Conservation (phyloP, 2,888 invertebrate species). For the Aphodius granarius region DNA sequence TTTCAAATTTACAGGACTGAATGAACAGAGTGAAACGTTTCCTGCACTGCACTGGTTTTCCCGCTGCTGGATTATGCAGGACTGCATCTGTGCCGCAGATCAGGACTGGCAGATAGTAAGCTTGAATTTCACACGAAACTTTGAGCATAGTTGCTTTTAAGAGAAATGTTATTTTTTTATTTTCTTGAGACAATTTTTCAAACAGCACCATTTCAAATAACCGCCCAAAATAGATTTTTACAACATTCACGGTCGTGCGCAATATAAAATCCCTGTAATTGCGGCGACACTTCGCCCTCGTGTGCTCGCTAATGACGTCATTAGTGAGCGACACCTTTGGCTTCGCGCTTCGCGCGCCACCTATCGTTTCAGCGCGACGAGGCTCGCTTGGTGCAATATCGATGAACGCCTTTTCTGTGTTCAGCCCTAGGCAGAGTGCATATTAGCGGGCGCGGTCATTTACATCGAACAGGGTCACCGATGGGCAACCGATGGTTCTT, state of each 20-base stretch:
- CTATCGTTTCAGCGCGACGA: background rate
- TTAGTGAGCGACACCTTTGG: background rate
- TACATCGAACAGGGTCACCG: background rate
- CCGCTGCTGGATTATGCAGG: background rate
- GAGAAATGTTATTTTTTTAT: too few relatives aligned
- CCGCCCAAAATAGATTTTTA: too few relatives aligned
- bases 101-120: background rate
- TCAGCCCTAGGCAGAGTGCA: background rate
- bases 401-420: constrained; percentile 19
- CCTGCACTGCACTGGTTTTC: background rate
- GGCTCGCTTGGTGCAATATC: background rate
- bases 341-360: background rate
- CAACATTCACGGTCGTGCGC: too few relatives aligned
- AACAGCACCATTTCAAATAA: too few relatives aligned
- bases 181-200: too few relatives aligned
- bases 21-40: background rate
- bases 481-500: too few relatives aligned
- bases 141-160: too few relatives aligned
- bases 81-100: background rate
- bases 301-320: background rate
- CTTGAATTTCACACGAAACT: too few relatives aligned
- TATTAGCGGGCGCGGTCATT: background rate
- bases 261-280: background rate
- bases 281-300: background rate
- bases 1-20: background rate